Percentiles rank a stretch among this genome's conserved stretches.
Conservation (phyloP, 2,797 vertebrate species). For the Girardinus metallicus region DNA sequence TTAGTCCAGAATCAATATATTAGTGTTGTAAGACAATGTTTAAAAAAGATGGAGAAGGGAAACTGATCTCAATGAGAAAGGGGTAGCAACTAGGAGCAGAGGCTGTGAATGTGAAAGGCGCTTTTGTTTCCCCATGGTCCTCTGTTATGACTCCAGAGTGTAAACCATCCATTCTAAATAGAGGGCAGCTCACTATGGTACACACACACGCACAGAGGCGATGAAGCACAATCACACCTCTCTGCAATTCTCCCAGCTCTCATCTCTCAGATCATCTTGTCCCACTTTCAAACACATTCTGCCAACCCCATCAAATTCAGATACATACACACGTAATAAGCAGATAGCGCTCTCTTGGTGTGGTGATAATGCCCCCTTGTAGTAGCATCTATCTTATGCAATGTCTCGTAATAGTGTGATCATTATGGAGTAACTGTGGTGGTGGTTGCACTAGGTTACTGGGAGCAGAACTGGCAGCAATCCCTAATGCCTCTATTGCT, state of each 20-base stretch:
- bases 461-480: conserved; percentile 67
- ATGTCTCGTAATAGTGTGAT: conserved; percentile 73
- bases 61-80: conserved; percentile 38
- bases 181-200: conserved; percentile 23
- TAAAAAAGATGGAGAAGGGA: conserved; percentile 32
- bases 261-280: conserved; percentile 62
- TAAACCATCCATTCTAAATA: conserved; percentile 56
- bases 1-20: conserved; percentile 29
- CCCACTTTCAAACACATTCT: conserved; percentile 51
- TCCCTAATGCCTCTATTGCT: conserved; percentile 55
- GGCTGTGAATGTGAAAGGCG: conserved; percentile 61
- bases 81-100: conserved; percentile 44
- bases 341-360: conserved; percentile 48
- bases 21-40: conserved; percentile 32
- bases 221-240: conserved; percentile 59
- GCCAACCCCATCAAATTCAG: conserved; percentile 43
- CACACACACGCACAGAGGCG: conserved; percentile 48
- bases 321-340: conserved; percentile 49
- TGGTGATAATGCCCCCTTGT: conserved; percentile 58
- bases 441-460: conserved; percentile 68
- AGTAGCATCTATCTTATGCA: conserved; percentile 75
- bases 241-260: conserved; percentile 49
- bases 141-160: conserved; percentile 61
- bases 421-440: conserved; percentile 60
- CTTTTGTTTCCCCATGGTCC: conserved; percentile 64